A percentile compares a stretch with the other conserved stretches of the same genome.
Conservation (phyloP, 2,113 vertebrate genomes). For the Tupaia chinensis region DNA sequence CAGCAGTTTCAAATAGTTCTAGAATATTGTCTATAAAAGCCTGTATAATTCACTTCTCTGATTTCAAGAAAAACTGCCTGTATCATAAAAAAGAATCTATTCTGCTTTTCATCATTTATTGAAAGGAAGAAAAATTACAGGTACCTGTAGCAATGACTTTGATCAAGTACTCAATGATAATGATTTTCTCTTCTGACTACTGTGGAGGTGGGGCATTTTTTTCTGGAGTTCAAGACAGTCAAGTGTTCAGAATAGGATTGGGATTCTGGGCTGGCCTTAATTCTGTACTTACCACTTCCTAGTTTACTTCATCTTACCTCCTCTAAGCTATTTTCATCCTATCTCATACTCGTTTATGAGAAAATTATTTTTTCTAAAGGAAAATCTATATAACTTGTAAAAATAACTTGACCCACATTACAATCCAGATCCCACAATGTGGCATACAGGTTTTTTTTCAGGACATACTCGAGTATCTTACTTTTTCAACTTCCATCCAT, state of each 20-base stretch:
- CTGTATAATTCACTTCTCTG: background rate
- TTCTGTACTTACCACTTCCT: background rate
- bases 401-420: slow-evolving; percentile 24
- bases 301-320: background rate
- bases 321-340: background rate
- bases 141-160: slow-evolving; percentile 9
- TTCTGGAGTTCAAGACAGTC: slow-evolving; percentile 24
- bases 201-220: background rate
- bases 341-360: background rate
- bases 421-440: background rate
- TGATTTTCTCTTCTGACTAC: slow-evolving; percentile 39
- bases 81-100: slow-evolving; percentile 9
- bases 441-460: background rate
- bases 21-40: slow-evolving; percentile 3
- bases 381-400: slow-evolving; percentile 31
- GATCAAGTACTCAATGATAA: background rate
- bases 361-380: slow-evolving; percentile 49
- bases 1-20: background rate
- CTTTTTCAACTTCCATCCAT: slow-evolving; percentile 6
- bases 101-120: slow-evolving; percentile 50
- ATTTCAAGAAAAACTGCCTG: background rate
- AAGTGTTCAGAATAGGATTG: background rate
- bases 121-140: slow-evolving; percentile 34
- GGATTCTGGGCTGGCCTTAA: background rate
- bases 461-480: background rate